These are phyloP conservation scores for Eurytoma californica DNA, from an alignment of 2,888 invertebrate species.

Conservation along the genomic window DNA sequence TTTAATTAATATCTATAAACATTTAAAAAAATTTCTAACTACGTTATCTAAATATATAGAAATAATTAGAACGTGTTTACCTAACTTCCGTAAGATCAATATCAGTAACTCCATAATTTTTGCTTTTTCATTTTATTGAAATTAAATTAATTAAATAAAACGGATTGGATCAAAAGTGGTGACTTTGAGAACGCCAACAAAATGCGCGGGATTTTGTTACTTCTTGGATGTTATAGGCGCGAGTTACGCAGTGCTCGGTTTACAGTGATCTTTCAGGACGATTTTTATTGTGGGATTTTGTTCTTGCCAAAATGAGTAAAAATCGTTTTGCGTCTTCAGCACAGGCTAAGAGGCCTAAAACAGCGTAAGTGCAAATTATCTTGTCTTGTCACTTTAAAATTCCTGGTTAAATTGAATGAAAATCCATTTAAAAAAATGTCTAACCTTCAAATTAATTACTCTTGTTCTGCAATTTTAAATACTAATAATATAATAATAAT, in stretches of 20 bases:
- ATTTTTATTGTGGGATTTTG: not conserved
- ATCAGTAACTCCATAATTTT: too few species aligned
- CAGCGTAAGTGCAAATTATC: slow-evolving; percentile 27
- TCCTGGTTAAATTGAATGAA: not conserved
- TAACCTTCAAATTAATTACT: slow-evolving; percentile 39
- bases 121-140: too few species aligned
- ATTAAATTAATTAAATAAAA: too few species aligned
- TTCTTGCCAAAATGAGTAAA: slow-evolving; percentile 40
- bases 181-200: slow-evolving; percentile 14
- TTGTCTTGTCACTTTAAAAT: not conserved
- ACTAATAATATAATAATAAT: not conserved
- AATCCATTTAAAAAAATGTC: not conserved
- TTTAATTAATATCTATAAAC: too few species aligned
- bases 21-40: too few species aligned
- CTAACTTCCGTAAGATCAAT: too few species aligned
- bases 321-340: slow-evolving; percentile 36
- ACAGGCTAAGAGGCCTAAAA: slow-evolving; percentile 34
- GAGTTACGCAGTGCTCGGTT: not conserved
- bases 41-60: too few species aligned
- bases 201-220: slow-evolving; percentile 39
- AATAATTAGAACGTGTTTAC: too few species aligned
- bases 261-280: not conserved
- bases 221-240: not conserved
- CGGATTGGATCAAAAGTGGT: not conserved
- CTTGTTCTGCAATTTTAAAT: not conserved